Evolutionary conservation across 2,797 vertebrate genomes (phyloP).

Genomic region (Zalophus californianus): DNA sequence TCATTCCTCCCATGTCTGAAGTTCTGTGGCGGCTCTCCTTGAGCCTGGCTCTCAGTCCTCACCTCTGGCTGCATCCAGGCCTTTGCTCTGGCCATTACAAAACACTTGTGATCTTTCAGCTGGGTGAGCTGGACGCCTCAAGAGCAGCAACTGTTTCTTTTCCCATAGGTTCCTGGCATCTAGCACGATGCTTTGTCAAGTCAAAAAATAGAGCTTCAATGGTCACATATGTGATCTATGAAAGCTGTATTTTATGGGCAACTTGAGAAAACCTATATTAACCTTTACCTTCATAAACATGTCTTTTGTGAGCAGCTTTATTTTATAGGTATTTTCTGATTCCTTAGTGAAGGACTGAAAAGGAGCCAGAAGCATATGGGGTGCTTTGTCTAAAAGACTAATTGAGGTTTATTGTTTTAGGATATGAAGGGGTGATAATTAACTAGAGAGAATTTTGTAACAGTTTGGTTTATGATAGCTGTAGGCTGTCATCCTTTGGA

Average conservation of each 20-base stretch:
- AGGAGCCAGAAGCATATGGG: constrained; percentile 27
- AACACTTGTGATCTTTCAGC: not conserved
- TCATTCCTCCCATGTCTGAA: not conserved
- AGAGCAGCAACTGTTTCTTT: not conserved
- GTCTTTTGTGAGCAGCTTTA: constrained; percentile 47
- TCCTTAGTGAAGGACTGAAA: constrained; percentile 58
- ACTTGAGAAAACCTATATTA: not conserved
- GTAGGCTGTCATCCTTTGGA: constrained; percentile 67
- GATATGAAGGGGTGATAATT: constrained; percentile 71
- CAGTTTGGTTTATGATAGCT: constrained; percentile 60
- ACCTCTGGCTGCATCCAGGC: not conserved
- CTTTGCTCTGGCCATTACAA: not conserved
- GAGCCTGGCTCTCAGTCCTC: not conserved
- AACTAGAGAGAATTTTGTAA: constrained; percentile 60
- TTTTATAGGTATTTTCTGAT: constrained; percentile 58
- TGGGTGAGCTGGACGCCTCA: not conserved
- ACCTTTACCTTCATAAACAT: constrained; percentile 43
- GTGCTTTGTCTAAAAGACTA: constrained; percentile 62
- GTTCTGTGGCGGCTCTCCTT: not conserved
- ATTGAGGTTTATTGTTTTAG: constrained; percentile 70
- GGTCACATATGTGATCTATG: not conserved
- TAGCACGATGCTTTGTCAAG: not conserved
- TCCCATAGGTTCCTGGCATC: not conserved
- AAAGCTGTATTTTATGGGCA: not conserved
- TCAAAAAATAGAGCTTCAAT: not conserved